A percentile compares a stretch with the other conserved stretches of the same genome.
phyloP scores from a whole-genome alignment of 2,888 invertebrate genomes.

The Tricholauxania praeusta region DNA sequence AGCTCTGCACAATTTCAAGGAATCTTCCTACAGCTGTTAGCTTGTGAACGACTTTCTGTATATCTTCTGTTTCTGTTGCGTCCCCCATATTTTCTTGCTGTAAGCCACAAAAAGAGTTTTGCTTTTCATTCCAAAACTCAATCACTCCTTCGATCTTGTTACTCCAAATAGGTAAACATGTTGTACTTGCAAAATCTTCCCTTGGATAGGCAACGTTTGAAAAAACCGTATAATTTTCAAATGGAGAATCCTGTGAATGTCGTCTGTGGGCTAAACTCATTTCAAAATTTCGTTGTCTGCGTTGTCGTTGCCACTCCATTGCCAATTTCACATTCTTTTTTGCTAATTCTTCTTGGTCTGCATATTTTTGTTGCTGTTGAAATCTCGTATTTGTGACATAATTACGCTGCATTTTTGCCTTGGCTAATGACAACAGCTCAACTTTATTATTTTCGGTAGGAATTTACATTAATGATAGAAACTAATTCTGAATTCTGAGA shows the following conservation, averaged over 20 bases:
- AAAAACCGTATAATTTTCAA: conserved; percentile 3
- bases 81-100: not conserved
- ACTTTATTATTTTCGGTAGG: no score
- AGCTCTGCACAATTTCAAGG: conserved; percentile 59
- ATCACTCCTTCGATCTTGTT: not conserved
- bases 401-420: conserved; percentile 12
- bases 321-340: not conserved
- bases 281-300: conserved; percentile 7
- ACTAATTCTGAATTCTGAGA: no score
- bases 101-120: not conserved
- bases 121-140: not conserved
- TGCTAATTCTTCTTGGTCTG: conserved; percentile 2
- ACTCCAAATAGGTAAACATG: not conserved
- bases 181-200: not conserved
- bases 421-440: not conserved
- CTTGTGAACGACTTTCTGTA: conserved; percentile 56
- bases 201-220: not conserved
- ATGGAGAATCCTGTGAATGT: not conserved
- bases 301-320: conserved; percentile 7
- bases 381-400: not conserved
- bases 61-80: conserved; percentile 11
- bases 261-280: conserved; percentile 15
- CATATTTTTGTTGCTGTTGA: not conserved
- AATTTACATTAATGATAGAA: no score
- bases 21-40: conserved; percentile 60